Base-by-base conservation (phyloP, 1,140 invertebrate genomes). In the Drosophila pseudoobscura region DNA sequence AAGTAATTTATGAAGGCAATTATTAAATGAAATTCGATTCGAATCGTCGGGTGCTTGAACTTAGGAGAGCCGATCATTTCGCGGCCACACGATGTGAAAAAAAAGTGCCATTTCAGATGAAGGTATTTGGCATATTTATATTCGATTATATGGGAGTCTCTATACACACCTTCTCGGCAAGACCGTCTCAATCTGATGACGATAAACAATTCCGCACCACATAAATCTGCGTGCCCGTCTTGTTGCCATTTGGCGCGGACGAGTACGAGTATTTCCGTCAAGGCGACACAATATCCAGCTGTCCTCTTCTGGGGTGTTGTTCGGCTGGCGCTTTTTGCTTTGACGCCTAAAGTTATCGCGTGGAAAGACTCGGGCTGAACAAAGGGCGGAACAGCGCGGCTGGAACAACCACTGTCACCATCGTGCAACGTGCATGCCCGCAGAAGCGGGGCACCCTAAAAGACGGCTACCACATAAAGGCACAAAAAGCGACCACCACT, bases 1-100 rank as follows among this genome's bases (percentile, higher is more conserved):
- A 49, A 64, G 64, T 78, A 78, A 78, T 78, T 75, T 78, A 78
- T 78, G 72, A 71, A 71, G 60, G 65, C 75, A 78, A 78, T 78
- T 75, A 68, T 56, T 53, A 65, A 78, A 75, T 78, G 65, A 64
- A 78, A 75, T 65, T 75, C 65, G 35, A 70, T 75, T 39, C 26
- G n/a, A 45, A 55, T 43, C 58, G 20, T 31, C 20, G 24, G 11
- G 5, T 7, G n/a, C 29, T 45, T 56, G 24, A 56, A 56, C 35
- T 22, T 22, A 22, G 6, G 46, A 22, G 20, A 39, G 35, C 11
- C 11, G 35, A 13, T 39, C 35, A 13, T 39, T 20, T 47, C 6
- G 46, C 20, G 11, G 9, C 43, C 13, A 17, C n/a, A 9, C 15
- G 6, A 4, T 20, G 24, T 17, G 4, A 6, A 17, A 9, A 9